Conservation (phyloP, 2,113 vertebrate species). For the Acrocephalus kingi region DNA sequence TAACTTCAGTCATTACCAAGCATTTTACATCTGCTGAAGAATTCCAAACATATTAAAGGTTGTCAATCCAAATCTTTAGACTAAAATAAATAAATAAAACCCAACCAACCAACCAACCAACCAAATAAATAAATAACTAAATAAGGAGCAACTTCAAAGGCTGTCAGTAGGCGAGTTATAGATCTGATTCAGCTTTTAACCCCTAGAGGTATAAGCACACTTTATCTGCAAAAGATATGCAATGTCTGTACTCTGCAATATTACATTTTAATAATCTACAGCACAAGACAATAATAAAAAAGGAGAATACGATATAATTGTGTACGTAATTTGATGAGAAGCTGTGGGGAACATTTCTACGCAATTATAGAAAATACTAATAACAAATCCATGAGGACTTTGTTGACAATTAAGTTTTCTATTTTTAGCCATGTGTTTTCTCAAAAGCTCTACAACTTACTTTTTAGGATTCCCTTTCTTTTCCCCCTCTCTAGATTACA, state of each 20-base stretch:
- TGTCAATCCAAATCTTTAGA: slow-evolving; percentile 66
- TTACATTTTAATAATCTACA: not conserved
- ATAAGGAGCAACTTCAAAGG: slow-evolving; percentile 63
- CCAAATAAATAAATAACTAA: not conserved
- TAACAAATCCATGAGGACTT: not conserved
- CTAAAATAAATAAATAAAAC: not conserved
- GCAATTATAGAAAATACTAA: not conserved
- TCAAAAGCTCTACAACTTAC: not conserved
- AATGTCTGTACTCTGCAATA: slow-evolving; percentile 7
- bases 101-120: not conserved
- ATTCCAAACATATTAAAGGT: slow-evolving; percentile 70
- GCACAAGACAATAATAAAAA: slow-evolving; percentile 5
- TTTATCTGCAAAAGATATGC: slow-evolving; percentile 41
- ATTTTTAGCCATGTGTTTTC: not conserved
- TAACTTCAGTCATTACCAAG: slow-evolving; percentile 72
- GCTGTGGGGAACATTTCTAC: not conserved
- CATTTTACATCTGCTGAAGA: slow-evolving; percentile 67
- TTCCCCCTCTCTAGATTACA: not conserved
- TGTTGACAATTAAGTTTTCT: not conserved
- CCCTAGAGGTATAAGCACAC: slow-evolving; percentile 58
- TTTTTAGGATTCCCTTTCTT: not conserved
- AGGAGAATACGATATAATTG: not conserved
- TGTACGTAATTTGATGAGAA: not conserved
- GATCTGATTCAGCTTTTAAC: slow-evolving; percentile 73
- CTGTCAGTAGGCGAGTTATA: slow-evolving; percentile 68